Conservation (phyloP, 2,888 invertebrate species). For the Apodemia mormo region DNA sequence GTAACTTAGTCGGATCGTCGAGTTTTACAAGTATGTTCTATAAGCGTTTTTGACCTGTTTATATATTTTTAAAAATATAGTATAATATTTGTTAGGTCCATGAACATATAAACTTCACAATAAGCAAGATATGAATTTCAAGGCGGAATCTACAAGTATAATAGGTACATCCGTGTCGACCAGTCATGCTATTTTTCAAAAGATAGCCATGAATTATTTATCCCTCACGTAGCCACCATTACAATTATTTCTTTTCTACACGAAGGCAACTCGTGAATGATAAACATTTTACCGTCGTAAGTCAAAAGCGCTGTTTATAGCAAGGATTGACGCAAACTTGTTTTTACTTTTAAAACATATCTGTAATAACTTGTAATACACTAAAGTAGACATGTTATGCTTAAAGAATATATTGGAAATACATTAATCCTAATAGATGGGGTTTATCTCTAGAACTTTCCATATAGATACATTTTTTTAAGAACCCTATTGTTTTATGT, state of each 20-base stretch:
- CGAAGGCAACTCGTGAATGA: slow-evolving; percentile 65
- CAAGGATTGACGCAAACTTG: slow-evolving; percentile 34
- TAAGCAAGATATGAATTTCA: slow-evolving; percentile 41
- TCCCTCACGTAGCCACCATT: slow-evolving; percentile 68
- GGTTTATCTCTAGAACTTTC: no score
- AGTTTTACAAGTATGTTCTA: no score
- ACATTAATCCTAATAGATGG: no score
- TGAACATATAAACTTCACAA: not conserved
- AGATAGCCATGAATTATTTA: slow-evolving; percentile 76
- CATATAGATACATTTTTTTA: no score
- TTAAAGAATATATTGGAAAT: no score
- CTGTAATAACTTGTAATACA: not conserved
- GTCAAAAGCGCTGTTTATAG: slow-evolving; percentile 34
- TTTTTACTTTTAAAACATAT: slow-evolving; percentile 29
- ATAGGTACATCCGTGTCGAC: slow-evolving; percentile 56
- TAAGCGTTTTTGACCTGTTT: no score
- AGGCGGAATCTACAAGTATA: slow-evolving; percentile 71
- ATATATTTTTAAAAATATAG: no score
- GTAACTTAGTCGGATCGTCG: no score
- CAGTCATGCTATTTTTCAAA: slow-evolving; percentile 72
- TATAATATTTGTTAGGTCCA: not conserved
- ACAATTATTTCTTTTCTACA: slow-evolving; percentile 73
- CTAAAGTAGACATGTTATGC: not conserved
- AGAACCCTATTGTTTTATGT: no score
- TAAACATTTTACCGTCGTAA: slow-evolving; percentile 44